Evolutionary conservation across 1,140 invertebrate genomes (phyloP).

Genomic region (Holotrichia oblita): DNA sequence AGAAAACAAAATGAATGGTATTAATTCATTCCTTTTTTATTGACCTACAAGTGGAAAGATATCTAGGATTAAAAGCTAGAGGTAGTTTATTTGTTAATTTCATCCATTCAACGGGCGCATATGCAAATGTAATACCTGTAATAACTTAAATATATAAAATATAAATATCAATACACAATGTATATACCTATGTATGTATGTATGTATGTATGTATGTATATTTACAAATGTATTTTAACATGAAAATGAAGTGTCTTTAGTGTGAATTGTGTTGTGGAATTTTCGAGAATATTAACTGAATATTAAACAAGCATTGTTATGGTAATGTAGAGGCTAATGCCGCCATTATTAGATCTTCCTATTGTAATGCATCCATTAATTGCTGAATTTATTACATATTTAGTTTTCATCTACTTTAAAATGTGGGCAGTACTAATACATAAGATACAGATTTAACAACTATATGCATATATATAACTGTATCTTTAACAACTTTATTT

Average conservation of each 20-base stretch:
- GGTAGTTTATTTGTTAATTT: no score
- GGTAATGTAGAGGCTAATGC: background rate
- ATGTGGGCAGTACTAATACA: background rate
- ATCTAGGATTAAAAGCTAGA: no score
- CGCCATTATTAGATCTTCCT: background rate
- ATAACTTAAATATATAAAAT: no score
- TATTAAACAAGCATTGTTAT: background rate
- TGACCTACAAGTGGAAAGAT: no score
- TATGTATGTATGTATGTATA: background rate
- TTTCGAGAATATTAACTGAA: background rate
- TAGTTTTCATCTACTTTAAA: background rate
- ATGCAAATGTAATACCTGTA: no score
- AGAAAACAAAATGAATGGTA: no score
- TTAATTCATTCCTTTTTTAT: no score
- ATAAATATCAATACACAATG: background rate
- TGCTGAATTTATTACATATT: background rate
- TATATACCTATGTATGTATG: background rate
- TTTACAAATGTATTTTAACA: background rate
- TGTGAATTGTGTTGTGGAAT: background rate
- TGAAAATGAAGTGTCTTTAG: background rate
- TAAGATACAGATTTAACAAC: background rate
- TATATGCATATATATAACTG: slow-evolving; percentile 5
- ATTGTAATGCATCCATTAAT: background rate
- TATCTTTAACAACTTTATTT: slow-evolving; percentile 33
- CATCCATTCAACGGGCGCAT: no score